These are phyloP conservation scores for Malurus alboscapulatus DNA, from an alignment of 2,113 vertebrate genomes.

Conservation along the genomic window DNA sequence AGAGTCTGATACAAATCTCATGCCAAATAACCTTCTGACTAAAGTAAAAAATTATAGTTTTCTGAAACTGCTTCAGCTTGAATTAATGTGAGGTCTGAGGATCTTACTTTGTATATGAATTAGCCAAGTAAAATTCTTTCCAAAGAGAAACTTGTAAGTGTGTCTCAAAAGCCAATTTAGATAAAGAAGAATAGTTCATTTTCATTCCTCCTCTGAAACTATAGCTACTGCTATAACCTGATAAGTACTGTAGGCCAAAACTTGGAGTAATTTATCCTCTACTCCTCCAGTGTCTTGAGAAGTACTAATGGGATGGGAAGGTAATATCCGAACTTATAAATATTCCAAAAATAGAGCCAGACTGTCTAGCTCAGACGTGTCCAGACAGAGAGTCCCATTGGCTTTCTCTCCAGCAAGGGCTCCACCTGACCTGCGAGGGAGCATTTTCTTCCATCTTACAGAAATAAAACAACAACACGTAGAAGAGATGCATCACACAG, in stretches of 20 bases:
- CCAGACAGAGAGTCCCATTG: neutral
- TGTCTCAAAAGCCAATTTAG: neutral
- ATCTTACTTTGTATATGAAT: neutral
- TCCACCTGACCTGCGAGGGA: neutral
- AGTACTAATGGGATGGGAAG: neutral
- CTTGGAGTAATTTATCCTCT: neutral
- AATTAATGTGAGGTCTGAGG: neutral
- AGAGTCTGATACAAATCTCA: neutral
- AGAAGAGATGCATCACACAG: neutral
- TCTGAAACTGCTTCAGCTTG: neutral
- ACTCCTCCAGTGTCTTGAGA: neutral
- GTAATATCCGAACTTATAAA: neutral
- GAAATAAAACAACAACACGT: neutral
- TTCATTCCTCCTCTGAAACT: neutral
- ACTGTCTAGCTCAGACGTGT: neutral
- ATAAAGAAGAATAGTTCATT: neutral
- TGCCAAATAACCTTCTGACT: neutral
- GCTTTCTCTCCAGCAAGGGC: neutral
- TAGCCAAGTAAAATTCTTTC: neutral
- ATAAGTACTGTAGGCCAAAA: neutral
- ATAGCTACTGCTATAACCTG: neutral
- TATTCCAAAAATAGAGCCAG: conserved; percentile 4
- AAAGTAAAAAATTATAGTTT: neutral
- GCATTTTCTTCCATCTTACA: neutral
- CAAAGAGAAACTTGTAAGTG: neutral